Evolutionary conservation across 2,888 invertebrate species (phyloP).

Genomic region (Lasioglossum calceatum): DNA sequence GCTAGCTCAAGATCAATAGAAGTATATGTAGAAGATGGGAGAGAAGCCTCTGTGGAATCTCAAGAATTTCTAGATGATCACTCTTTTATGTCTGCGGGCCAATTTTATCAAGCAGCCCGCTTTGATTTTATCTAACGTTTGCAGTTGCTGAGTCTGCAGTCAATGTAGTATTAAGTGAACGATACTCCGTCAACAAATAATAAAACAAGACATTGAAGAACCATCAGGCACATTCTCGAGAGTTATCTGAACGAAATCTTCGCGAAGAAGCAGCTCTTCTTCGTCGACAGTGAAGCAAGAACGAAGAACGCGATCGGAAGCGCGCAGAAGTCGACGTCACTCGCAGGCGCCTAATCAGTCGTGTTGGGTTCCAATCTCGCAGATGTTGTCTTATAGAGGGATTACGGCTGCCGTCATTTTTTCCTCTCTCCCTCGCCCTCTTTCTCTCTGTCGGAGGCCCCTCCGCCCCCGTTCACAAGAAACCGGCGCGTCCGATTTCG

Average conservation of each 20-base stretch:
- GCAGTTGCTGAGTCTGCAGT: neutral
- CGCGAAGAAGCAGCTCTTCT: neutral
- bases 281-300: neutral
- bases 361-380: neutral
- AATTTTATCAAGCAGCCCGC: neutral
- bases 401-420: neutral
- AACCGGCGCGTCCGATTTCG: conserved; percentile 65
- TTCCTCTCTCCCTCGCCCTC: neutral
- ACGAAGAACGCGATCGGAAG: neutral
- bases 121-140: neutral
- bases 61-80: too few relatives aligned
- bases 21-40: neutral
- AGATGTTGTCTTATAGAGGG: conserved; percentile 3
- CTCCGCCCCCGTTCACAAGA: conserved; percentile 38
- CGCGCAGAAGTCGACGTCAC: neutral
- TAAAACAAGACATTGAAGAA: neutral
- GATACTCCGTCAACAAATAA: neutral
- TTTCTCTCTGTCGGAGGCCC: neutral
- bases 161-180: neutral
- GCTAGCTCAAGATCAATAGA: neutral
- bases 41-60: neutral
- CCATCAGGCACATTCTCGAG: neutral
- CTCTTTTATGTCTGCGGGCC: neutral
- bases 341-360: conserved; percentile 9
- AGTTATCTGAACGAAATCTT: neutral